A percentile compares a stretch with the other conserved stretches of the same genome.
Evolutionary conservation across 1,140 invertebrate species (phyloP).

Genomic region (Diploscapter pachys): DNA sequence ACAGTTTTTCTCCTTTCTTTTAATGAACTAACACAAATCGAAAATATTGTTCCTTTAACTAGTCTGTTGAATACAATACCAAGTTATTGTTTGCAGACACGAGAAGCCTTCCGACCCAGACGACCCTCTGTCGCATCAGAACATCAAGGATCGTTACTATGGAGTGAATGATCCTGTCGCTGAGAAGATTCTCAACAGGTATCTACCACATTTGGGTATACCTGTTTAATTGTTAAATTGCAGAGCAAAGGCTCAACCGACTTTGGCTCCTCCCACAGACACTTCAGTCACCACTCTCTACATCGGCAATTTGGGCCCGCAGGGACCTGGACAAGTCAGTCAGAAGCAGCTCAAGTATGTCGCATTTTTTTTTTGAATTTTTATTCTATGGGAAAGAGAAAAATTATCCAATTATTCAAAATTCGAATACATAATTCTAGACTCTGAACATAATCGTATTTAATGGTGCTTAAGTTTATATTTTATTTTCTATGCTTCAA

Average conservation of each 20-base stretch:
- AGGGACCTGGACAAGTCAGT: conserved; percentile 66
- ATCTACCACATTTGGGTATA: too few relatives aligned
- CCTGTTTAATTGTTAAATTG: too few relatives aligned
- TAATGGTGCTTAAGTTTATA: conserved; percentile 42
- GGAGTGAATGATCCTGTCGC: conserved; percentile 98
- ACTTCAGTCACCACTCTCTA: conserved; percentile 92
- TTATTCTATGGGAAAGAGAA: neutral
- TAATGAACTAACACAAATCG: too few relatives aligned
- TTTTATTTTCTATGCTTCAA: neutral
- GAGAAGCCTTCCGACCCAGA: conserved; percentile 99
- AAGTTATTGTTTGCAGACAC: conserved; percentile 68
- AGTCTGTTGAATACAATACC: too few relatives aligned
- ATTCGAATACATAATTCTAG: conserved; percentile 51
- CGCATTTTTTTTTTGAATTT: conserved; percentile 2
- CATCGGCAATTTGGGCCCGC: conserved; percentile 82
- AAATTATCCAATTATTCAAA: neutral
- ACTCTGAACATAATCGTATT: conserved; percentile 84
- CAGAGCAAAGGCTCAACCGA: conserved; percentile 79
- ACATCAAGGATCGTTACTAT: conserved; percentile 97
- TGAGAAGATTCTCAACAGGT: conserved; percentile 82
- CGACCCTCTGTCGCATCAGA: conserved; percentile 96
- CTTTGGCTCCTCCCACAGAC: conserved; percentile 89
- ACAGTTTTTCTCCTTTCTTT: too few relatives aligned
- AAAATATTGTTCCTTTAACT: too few relatives aligned
- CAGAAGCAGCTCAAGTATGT: conserved; percentile 79